Conservation (phyloP, 1,140 invertebrate species). For the Matsumurasca onukii region DNA sequence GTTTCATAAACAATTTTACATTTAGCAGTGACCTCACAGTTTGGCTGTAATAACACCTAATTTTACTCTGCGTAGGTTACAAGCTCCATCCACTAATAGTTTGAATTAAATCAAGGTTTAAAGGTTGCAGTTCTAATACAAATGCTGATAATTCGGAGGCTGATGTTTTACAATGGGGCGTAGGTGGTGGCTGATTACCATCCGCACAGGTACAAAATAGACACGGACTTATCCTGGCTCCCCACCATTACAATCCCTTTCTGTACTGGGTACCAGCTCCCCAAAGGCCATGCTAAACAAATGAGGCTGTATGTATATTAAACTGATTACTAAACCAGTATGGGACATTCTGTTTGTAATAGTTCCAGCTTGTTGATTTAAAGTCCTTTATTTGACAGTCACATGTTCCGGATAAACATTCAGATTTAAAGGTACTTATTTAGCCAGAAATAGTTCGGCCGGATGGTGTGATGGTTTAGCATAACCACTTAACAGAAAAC, state of each 20-base stretch:
- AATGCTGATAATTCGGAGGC: neutral
- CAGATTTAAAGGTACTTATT: too few relatives aligned
- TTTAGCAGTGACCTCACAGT: slow-evolving; percentile 15
- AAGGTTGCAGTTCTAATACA: neutral
- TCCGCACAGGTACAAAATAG: neutral
- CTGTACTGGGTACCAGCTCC: neutral
- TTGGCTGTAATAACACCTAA: slow-evolving; percentile 19
- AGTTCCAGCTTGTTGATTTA: too few relatives aligned
- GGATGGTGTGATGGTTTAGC: too few relatives aligned
- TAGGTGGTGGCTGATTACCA: neutral
- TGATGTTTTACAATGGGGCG: neutral
- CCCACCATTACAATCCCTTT: neutral
- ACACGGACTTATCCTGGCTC: neutral
- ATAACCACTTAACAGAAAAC: too few relatives aligned
- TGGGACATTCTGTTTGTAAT: too few relatives aligned
- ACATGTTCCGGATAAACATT: too few relatives aligned
- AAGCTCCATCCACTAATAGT: neutral
- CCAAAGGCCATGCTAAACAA: neutral
- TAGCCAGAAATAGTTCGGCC: too few relatives aligned
- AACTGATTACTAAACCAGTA: too few relatives aligned
- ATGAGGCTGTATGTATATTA: neutral
- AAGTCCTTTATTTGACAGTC: too few relatives aligned
- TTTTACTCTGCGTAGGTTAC: neutral
- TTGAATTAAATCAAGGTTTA: too few relatives aligned
- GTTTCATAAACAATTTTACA: slow-evolving; percentile 28